Percentiles rank a stretch among this genome's conserved stretches.
These are phyloP conservation scores for Tympanoctomys barrerae DNA, from an alignment of 2,797 vertebrate species.

Conservation along the genomic window DNA sequence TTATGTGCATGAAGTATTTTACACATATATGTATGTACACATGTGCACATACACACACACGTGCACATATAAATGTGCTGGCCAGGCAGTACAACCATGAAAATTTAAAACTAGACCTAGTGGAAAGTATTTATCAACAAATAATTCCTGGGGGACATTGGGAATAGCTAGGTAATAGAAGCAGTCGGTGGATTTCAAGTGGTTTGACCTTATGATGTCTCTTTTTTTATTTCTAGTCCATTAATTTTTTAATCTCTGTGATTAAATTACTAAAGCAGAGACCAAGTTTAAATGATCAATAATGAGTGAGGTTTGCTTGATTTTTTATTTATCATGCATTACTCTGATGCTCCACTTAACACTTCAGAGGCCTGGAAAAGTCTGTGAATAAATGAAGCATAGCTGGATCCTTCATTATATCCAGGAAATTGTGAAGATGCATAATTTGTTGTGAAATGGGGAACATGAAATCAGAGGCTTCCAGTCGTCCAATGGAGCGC, in stretches of 20 bases:
- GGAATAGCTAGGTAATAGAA: background rate
- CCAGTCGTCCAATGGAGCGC: background rate
- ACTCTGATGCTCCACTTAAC: no score
- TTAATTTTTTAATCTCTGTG: conserved; percentile 21
- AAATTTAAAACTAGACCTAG: background rate
- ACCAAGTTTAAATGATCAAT: background rate
- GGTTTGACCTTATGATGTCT: no score
- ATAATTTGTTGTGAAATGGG: no score
- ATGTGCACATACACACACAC: background rate
- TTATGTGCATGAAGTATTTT: background rate
- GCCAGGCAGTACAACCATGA: background rate
- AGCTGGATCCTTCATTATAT: background rate
- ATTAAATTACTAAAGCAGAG: background rate
- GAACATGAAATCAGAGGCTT: rapidly evolving
- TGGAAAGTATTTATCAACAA: background rate
- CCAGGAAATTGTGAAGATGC: background rate
- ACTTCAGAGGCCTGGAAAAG: background rate
- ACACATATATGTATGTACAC: no score
- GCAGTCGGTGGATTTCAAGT: background rate
- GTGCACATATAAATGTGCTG: no score
- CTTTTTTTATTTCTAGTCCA: background rate
- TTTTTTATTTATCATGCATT: background rate
- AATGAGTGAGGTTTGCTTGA: background rate
- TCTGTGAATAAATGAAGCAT: background rate
- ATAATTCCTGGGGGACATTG: background rate